Percentiles rank a stretch among this genome's conserved stretches.
Evolutionary conservation across 2,797 vertebrate species (phyloP).

Genomic region (Rhinichthys osculus): DNA sequence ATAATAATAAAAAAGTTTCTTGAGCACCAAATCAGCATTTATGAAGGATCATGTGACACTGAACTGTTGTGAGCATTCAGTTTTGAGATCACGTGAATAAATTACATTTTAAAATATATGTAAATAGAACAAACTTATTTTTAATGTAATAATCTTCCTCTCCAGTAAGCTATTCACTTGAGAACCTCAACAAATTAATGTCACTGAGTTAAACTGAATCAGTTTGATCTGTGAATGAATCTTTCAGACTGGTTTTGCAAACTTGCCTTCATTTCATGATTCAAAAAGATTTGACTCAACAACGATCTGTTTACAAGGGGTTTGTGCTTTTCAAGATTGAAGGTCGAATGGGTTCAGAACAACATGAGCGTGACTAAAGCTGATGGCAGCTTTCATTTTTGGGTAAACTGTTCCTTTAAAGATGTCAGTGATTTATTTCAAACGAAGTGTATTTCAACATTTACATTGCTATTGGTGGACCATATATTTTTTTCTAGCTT

Average conservation of each 20-base stretch:
- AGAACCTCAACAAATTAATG: not conserved
- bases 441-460: constrained; percentile 5
- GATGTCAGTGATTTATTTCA: not conserved
- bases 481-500: not conserved
- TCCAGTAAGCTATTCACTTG: not conserved
- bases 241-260: not conserved
- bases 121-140: too few species aligned
- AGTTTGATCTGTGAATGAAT: not conserved
- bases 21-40: too few species aligned
- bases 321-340: not conserved
- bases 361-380: not conserved
- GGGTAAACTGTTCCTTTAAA: not conserved
- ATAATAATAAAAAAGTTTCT: too few species aligned
- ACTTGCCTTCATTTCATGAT: not conserved
- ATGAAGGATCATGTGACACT: too few species aligned
- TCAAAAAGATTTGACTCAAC: not conserved
- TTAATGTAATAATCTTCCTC: not conserved
- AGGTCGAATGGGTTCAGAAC: not conserved
- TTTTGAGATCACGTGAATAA: too few species aligned
- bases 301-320: not conserved
- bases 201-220: not conserved
- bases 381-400: not conserved
- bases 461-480: constrained; percentile 12
- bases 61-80: too few species aligned
- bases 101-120: too few species aligned